Conservation (phyloP, 1,140 invertebrate species). For the Nylanderia fulva region DNA sequence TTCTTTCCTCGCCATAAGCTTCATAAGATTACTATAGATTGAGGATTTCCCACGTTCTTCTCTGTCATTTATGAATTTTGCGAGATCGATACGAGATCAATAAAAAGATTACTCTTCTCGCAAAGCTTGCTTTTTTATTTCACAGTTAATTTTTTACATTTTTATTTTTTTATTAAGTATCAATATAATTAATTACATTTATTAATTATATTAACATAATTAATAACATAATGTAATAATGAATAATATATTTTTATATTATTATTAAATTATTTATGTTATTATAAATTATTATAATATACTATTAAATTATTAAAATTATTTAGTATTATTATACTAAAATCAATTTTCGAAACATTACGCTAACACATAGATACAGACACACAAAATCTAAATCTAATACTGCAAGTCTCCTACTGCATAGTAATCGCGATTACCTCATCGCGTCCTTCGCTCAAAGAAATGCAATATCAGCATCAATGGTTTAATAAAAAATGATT, state of each 20-base stretch:
- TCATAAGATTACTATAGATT: conserved; percentile 3
- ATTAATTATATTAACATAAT: too few relatives aligned
- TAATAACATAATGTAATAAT: too few relatives aligned
- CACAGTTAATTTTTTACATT: background rate
- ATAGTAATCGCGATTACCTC: background rate
- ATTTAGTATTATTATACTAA: background rate
- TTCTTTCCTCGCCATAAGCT: background rate
- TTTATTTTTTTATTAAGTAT: background rate
- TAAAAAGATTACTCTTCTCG: background rate
- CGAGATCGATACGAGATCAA: conserved; percentile 8
- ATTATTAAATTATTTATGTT: too few relatives aligned
- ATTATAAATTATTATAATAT: too few relatives aligned
- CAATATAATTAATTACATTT: too few relatives aligned
- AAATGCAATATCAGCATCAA: conserved; percentile 40
- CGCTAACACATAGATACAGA: too few relatives aligned
- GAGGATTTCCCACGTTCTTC: conserved; percentile 2
- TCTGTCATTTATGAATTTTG: conserved; percentile 7
- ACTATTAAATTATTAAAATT: too few relatives aligned
- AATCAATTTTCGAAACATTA: background rate
- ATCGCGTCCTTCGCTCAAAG: background rate
- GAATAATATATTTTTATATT: too few relatives aligned
- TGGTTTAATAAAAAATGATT: conserved; percentile 5
- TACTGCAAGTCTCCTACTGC: background rate
- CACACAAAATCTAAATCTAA: too few relatives aligned
- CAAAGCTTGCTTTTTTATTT: background rate